Percentiles rank a stretch among this genome's conserved stretches.
phyloP scores from a whole-genome alignment of 2,797 vertebrate genomes.

The Coreius guichenoti region DNA sequence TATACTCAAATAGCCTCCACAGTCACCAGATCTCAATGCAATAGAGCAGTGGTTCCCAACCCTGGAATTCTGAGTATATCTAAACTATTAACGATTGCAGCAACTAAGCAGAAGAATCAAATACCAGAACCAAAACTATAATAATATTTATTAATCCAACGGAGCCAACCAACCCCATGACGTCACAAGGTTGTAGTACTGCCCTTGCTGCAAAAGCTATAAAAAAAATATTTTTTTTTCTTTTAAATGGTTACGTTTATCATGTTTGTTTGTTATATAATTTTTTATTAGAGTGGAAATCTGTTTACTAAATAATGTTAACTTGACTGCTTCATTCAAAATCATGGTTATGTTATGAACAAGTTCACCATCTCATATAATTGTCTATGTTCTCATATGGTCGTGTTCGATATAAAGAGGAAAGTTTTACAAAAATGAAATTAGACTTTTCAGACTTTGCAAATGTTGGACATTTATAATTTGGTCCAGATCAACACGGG shows the following conservation, averaged over 20 bases:
- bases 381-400: background rate
- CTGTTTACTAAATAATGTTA: no score
- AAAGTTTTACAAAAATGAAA: background rate
- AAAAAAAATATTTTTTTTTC: no score
- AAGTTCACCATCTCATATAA: background rate
- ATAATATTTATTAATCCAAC: no score
- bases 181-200: no score
- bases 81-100: background rate
- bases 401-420: background rate
- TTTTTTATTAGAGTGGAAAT: background rate
- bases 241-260: background rate
- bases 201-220: background rate
- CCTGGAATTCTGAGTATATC: background rate
- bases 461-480: conserved; percentile 5
- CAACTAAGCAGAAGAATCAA: no score
- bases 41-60: no score
- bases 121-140: no score
- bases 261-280: background rate
- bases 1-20: background rate
- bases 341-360: background rate
- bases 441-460: background rate
- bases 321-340: background rate
- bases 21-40: no score
- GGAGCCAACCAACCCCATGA: no score
- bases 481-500: background rate